Evolutionary conservation across 2,797 vertebrate genomes (phyloP).

Genomic region (Trichosurus vulpecula): DNA sequence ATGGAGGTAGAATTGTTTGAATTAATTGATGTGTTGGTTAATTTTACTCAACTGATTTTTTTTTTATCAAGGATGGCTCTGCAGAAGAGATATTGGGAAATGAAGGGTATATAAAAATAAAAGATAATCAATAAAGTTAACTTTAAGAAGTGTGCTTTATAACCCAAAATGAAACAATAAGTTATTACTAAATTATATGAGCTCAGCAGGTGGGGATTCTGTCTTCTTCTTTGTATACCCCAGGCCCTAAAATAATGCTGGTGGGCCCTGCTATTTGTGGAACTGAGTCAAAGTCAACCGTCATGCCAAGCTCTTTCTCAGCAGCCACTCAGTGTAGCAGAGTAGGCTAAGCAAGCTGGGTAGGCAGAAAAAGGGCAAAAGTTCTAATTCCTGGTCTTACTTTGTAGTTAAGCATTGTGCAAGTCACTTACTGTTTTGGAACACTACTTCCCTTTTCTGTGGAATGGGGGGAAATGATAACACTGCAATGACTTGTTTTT

Average conservation of each 20-base stretch:
- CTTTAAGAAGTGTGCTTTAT: background rate
- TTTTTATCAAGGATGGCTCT: background rate
- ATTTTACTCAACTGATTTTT: background rate
- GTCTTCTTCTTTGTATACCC: background rate
- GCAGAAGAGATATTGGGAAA: background rate
- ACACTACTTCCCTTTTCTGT: background rate
- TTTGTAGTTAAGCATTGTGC: background rate
- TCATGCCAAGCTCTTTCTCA: background rate
- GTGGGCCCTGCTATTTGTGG: background rate
- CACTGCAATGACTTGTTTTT: background rate
- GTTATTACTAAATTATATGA: background rate
- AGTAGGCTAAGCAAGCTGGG: background rate
- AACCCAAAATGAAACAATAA: background rate
- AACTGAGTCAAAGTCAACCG: background rate
- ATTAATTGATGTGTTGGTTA: background rate
- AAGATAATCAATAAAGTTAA: background rate
- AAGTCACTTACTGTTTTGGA: background rate
- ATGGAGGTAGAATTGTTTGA: background rate
- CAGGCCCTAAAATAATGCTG: background rate
- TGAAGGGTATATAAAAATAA: background rate
- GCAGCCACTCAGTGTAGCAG: background rate
- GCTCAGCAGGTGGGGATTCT: background rate
- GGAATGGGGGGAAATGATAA: constrained; percentile 6
- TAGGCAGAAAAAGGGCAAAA: background rate
- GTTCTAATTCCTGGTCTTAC: background rate